phyloP scores from a whole-genome alignment of 2,888 invertebrate species.

The Nemotelus nigrinus region DNA sequence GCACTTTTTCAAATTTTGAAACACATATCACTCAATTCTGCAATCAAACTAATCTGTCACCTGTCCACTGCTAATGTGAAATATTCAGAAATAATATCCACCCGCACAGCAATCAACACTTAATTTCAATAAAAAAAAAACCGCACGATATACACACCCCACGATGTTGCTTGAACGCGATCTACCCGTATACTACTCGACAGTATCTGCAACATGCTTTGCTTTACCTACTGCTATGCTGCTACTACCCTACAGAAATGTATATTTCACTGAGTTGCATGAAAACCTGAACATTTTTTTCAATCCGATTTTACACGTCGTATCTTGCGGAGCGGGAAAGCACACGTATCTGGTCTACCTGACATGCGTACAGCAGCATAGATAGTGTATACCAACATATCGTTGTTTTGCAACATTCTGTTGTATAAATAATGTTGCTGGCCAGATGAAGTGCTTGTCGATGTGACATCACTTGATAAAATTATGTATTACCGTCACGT shows the following conservation, averaged over 20 bases:
- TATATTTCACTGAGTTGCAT: background rate
- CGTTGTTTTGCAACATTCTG: background rate
- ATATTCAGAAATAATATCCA: background rate
- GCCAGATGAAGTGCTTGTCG: background rate
- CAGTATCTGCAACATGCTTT: constrained; percentile 28
- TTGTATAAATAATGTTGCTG: background rate
- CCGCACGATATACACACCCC: background rate
- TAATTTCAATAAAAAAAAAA: background rate
- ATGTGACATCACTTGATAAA: constrained; percentile 24
- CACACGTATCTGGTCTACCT: background rate
- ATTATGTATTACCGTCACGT: constrained; percentile 12
- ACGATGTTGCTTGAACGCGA: constrained; percentile 28
- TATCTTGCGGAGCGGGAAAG: constrained; percentile 18
- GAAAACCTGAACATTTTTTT: constrained; percentile 3
- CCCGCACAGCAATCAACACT: background rate
- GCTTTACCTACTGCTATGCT: background rate
- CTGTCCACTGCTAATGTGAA: background rate
- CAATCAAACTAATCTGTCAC: background rate
- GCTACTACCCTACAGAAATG: too few species aligned
- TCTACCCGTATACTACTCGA: constrained; percentile 13
- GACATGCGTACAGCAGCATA: constrained; percentile 26
- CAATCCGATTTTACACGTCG: background rate
- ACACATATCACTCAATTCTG: background rate
- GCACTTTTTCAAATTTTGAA: background rate
- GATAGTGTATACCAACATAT: background rate